Base-by-base conservation (phyloP, 2,888 invertebrate genomes). In the Meghimatium bilineatum region DNA sequence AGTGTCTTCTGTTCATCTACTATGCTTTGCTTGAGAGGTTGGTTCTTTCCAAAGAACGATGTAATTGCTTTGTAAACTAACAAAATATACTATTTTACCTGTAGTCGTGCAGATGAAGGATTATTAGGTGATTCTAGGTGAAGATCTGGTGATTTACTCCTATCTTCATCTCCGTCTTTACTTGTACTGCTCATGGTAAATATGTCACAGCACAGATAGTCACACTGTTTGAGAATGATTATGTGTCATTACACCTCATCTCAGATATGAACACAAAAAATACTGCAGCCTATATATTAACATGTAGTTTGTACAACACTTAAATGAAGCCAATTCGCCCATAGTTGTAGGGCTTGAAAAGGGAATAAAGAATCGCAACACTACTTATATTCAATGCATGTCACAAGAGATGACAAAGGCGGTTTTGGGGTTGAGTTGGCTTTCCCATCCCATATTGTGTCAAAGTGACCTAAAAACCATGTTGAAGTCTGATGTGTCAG, bases 51-150 rank as follows among this genome's bases (percentile, higher is more conserved):
- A 29, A 20, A 56, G 44, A 8, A 44, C 12, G 6, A 44, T 44
- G 44, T 44, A 44, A 44, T 44, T n/a, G n/a, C n/a, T n/a, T 44
- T 44, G 44, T 44, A 44, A 44, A 44, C 44, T 12, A 63, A 8
- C 12, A 63, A n/a, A 63, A 8, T 71, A 26, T 49, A 74, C 49
- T 52, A 74, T 20, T 52, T 52, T 87, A 92, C 91, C 90, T 91
- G 90, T 29, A 93, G 84, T 67, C 92, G 87, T 17, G 91, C 88
- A 8, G 93, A 93, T 6, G 92, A 91, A 44, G 92, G 92, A 80
- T 92, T 92, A 1, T 92, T 92, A 14, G 92, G 92, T 8, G 93
- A 93, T 71, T 93, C 90, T 12, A 91, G 91, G 0, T 92, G 92
- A 14, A 90, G 80, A 67, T 88, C 87, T 20, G 91, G 91, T 17